phyloP scores from a whole-genome alignment of 2,113 vertebrate genomes.

The Cyprinodon variegatus region DNA sequence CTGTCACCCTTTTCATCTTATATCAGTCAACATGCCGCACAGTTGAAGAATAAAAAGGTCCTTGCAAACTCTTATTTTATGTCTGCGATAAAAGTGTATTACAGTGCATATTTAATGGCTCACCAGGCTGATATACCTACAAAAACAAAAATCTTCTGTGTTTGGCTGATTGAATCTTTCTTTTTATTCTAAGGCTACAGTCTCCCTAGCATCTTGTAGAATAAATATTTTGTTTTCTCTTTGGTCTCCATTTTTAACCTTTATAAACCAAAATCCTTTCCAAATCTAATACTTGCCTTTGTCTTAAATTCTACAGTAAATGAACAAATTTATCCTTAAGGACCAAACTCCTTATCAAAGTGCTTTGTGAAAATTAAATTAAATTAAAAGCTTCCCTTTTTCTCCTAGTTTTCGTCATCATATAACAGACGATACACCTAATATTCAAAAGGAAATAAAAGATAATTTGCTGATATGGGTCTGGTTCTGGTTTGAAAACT shows the following conservation, averaged over 20 bases:
- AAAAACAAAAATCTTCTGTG: not conserved
- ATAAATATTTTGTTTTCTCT: not conserved
- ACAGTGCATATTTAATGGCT: slow-evolving; percentile 16
- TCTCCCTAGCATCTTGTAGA: not conserved
- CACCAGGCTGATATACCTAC: not conserved
- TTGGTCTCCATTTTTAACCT: not conserved
- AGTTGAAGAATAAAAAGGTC: slow-evolving; percentile 2
- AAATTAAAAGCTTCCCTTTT: not conserved
- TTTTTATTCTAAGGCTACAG: not conserved
- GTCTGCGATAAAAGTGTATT: slow-evolving; percentile 8
- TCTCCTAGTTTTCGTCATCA: not conserved
- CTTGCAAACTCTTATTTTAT: slow-evolving; percentile 16
- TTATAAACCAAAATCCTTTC: not conserved
- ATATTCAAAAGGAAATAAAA: not conserved
- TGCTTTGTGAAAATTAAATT: not conserved
- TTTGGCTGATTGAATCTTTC: slow-evolving; percentile 7
- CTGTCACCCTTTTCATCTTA: slow-evolving; percentile 18
- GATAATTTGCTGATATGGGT: not conserved
- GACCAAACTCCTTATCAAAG: too few species aligned
- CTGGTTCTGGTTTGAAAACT: too few species aligned
- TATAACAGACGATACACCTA: too few species aligned
- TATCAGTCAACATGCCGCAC: slow-evolving; percentile 21
- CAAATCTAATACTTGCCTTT: not conserved
- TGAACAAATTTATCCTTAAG: not conserved
- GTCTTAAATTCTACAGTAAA: not conserved